Evolutionary conservation across 2,888 invertebrate species (phyloP), one percentile per base, ranked within the genome.

Genomic region (Pristionchus fissidentatus): DNA sequence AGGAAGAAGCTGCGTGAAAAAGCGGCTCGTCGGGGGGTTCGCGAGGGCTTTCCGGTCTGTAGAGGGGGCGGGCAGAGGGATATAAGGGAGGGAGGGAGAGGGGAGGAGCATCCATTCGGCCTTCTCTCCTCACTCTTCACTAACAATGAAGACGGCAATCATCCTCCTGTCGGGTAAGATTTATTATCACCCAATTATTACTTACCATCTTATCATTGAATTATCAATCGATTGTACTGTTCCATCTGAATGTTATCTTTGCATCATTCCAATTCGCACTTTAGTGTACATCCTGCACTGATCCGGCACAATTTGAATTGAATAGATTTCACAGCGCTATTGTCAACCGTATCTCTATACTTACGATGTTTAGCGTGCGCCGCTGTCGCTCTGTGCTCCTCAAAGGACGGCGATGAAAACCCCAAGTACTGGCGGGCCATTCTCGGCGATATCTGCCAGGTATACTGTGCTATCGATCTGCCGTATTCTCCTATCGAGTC

Each of bases 371-470:
- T 41, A 62, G 80, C 10, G 2, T 35, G 10, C n/a, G 43, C 26
- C 19, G 62, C 46, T 46, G 38, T 79, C 13, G n/a, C 79, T 26
- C 57, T 79, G 7, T 55, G 26, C 22, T 55, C 79, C 10, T 81
- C 80, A 38, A 89, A 89, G 78, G 84, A 85, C 79, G 89, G 89
- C 60, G 89, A 89, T 80, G 87, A 88, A 83, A 87, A 88, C 62
- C 90, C 89, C 8, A 89, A 90, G 84, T 91, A 89, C 83, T 91
- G 91, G 91, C 84, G 89, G 79, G 91, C 91, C 52, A 89, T 90
- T 62, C 87, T 92, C 41, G 91, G 91, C 66, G 92, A 92, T 84
- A 89, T 92, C 84, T 92, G 92, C 84, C 91, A 83, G 80, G 80
- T 81, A 43, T 35, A 4, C 32, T 32, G 4, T 15, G n/a, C 73